Conservation (phyloP, 2,888 invertebrate genomes). For the Eretmocerus hayati region DNA sequence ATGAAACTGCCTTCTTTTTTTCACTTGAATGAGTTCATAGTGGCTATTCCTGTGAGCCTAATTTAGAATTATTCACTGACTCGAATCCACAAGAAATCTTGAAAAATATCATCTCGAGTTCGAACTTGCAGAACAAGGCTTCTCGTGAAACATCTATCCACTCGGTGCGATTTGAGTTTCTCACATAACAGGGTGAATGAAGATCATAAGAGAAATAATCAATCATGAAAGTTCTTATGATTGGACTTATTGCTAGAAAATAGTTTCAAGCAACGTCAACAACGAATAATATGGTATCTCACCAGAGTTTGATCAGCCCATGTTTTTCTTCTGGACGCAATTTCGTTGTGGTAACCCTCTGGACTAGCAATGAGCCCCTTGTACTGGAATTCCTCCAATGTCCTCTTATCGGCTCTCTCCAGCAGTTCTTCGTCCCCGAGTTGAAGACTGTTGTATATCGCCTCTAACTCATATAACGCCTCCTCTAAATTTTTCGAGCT, state of each 20-base stretch:
- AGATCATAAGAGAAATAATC: not conserved
- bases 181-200: not conserved
- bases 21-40: too few relatives aligned
- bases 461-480: constrained; percentile 81
- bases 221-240: not conserved
- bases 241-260: not conserved
- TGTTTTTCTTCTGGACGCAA: constrained; percentile 15
- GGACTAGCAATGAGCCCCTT: constrained; percentile 18
- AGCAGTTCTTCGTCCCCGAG: constrained; percentile 75
- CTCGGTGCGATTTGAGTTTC: not conserved
- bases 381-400: constrained; percentile 53
- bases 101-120: too few relatives aligned
- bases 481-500: constrained; percentile 79
- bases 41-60: too few relatives aligned
- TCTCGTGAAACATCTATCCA: too few relatives aligned
- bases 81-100: too few relatives aligned
- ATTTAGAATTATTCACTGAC: too few relatives aligned
- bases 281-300: not conserved
- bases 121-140: too few relatives aligned
- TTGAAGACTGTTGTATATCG: constrained; percentile 83
- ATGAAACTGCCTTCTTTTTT: too few relatives aligned
- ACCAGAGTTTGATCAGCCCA: constrained; percentile 14
- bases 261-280: not conserved
- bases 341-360: constrained; percentile 23
- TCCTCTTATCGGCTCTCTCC: constrained; percentile 68